Evolutionary conservation across 2,888 invertebrate genomes (phyloP), one percentile per base, ranked within the genome.

Genomic region (Psylliodes chrysocephalus): DNA sequence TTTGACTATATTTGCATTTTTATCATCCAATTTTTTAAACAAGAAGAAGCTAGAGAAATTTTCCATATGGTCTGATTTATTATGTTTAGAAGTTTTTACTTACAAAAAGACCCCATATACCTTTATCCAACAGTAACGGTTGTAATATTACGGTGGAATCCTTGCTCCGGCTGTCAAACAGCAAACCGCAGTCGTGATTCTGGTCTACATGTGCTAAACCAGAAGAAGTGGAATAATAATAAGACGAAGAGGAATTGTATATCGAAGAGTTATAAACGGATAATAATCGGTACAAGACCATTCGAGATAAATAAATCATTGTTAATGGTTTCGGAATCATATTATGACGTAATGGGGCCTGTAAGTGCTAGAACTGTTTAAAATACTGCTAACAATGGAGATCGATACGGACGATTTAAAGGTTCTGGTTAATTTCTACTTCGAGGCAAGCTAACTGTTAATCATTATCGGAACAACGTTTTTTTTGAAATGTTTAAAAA

Each of bases 231-330:
- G 47, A 55, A 55, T 19, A 55, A 55, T 25, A 22, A 55, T 30
- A 30, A 35, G 57, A 57, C 35, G 47, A 59, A 59, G 54, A 54
- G 40, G 59, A 51, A 59, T 59, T 59, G 49, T 40, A 28, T 28
- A 59, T 59, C 40, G 59, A 59, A 47, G 40, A 59, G 38, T 59
- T 59, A 59, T 59, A 59, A 59, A 19, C 40, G 59, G 59, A 59
- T 59, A 59, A 59, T 59, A 49, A 59, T 59, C 59, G 49, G 59
- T 59, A 59, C 38, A 59, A 22, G 59, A 59, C 28, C 49, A 47
- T 38, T 59, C 25, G 17, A 28, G 25, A 28, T 49, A 44, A 44
- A 59, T 59, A 59, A 59, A 59, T 59, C 59, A 51, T 59, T 59
- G 40, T 59, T 59, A 59, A 59, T 59, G 49, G 59, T 40, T 49